A percentile compares a stretch with the other conserved stretches of the same genome.
These are phyloP conservation scores for Rallus limicola DNA, from an alignment of 2,113 vertebrate genomes.

Conservation along the genomic window DNA sequence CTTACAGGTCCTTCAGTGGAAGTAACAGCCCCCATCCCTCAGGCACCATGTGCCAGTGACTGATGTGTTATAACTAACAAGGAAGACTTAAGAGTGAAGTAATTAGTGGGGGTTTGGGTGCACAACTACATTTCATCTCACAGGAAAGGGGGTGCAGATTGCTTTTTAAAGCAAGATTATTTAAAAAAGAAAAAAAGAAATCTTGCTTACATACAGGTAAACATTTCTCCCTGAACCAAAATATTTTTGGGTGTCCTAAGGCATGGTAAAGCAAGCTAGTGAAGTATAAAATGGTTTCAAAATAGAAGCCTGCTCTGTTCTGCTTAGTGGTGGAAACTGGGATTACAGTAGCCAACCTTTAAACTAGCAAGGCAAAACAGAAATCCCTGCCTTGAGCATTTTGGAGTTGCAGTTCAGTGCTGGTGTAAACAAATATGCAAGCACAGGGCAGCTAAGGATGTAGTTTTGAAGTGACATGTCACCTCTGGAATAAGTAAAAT, in stretches of 20 bases:
- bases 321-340: background rate
- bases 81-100: background rate
- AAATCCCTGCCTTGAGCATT: background rate
- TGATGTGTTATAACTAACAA: background rate
- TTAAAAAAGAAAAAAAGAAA: background rate
- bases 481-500: background rate
- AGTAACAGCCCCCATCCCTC: background rate
- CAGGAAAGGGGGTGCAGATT: background rate
- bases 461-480: background rate
- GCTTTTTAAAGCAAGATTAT: background rate
- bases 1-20: fast-evolving
- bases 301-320: background rate
- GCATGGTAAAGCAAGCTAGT: background rate
- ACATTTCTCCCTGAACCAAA: background rate
- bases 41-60: background rate
- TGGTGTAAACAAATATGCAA: background rate
- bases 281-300: background rate
- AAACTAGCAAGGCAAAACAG: background rate
- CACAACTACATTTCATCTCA: background rate
- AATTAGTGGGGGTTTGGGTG: background rate
- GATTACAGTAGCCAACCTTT: background rate
- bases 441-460: background rate
- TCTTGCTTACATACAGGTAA: background rate
- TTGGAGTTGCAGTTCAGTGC: background rate
- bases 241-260: background rate